phyloP scores from a whole-genome alignment of 2,888 invertebrate genomes.

The Kryphioiulus occultus region DNA sequence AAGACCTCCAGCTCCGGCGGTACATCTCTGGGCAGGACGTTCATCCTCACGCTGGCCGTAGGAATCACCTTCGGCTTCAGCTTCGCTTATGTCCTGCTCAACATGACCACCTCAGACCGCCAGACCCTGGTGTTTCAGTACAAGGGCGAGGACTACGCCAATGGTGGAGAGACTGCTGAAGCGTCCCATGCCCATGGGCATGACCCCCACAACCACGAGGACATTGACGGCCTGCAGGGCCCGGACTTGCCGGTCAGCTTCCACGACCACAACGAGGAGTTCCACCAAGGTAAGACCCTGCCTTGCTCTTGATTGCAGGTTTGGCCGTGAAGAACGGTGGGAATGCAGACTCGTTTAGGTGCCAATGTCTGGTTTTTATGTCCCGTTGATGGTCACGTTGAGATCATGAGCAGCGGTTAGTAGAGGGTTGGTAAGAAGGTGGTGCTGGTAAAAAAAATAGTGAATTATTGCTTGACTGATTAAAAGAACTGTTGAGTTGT shows the following conservation, averaged over 20 bases:
- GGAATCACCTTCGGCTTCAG: slow-evolving; percentile 80
- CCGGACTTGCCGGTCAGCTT: slow-evolving; percentile 65
- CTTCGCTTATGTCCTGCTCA: slow-evolving; percentile 76
- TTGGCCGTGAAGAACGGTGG: too few species aligned
- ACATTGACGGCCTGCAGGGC: slow-evolving; percentile 60
- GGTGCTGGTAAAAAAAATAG: too few species aligned
- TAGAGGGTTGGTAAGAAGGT: too few species aligned
- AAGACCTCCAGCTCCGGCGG: neutral
- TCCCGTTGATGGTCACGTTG: too few species aligned
- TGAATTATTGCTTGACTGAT: too few species aligned
- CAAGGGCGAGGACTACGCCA: slow-evolving; percentile 36
- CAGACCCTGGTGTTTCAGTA: neutral
- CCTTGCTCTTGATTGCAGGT: too few species aligned
- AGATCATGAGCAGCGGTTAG: too few species aligned
- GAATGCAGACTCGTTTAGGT: too few species aligned
- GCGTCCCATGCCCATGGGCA: slow-evolving; percentile 59
- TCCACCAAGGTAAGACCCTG: slow-evolving; percentile 66
- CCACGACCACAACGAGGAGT: slow-evolving; percentile 70
- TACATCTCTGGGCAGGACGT: slow-evolving; percentile 69
- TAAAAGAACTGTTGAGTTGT: too few species aligned
- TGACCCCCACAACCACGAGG: slow-evolving; percentile 60
- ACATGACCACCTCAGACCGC: slow-evolving; percentile 56
- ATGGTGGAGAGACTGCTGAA: slow-evolving; percentile 52
- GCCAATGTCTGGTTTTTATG: too few species aligned
- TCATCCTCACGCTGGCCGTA: slow-evolving; percentile 74